Base-by-base conservation (phyloP, 1,140 invertebrate species). In the Pseudomyrmex gracilis region DNA sequence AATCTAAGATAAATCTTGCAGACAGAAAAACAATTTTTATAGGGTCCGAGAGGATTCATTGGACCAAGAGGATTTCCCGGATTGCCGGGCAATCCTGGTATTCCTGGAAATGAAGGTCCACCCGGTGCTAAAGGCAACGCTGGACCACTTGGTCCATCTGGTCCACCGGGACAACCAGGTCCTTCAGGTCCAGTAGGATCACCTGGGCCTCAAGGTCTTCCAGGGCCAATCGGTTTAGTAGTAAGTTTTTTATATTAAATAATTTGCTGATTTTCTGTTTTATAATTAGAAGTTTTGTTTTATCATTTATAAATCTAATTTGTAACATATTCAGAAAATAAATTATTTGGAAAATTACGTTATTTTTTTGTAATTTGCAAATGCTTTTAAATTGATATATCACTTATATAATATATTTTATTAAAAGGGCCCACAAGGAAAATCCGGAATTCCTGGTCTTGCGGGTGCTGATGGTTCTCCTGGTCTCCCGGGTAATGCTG, bases 11-110 rank as follows among this genome's bases (percentile, higher is more conserved):
- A 34, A 13, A 74, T 49, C 10, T 51, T 5, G 63, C 63, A 0
- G 57, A 20, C 2, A 0, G 9, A 68, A 47, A n/a, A 53, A 1
- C 60, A 24, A 13, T 55, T 58, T 45, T 0, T 12, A 17, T 88
- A 97, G 97, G 97, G 97, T n/a, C 97, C 97, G 0, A 93, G 97
- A 93, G 97, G 97, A 15, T 98, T 98, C 92, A 95, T 96, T 80
- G 97, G 97, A 9, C 96, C 97, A 7, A 94, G 97, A 92, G 97
- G 97, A 57, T 96, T 97, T 90, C 96, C 97, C 34, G 97, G 97
- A 4, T 91, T 97, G 57, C 96, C 96, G 47, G 97, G 97, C 3
- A 96, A 96, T 88, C 96, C 97, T 8, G 97, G 97, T 70, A 95
- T 97, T 87, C 96, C 97, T 45, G 97, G 97, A 45, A 95, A 93